These are phyloP conservation scores for Microtus richardsoni DNA, from an alignment of 2,113 vertebrate genomes.

Conservation along the genomic window DNA sequence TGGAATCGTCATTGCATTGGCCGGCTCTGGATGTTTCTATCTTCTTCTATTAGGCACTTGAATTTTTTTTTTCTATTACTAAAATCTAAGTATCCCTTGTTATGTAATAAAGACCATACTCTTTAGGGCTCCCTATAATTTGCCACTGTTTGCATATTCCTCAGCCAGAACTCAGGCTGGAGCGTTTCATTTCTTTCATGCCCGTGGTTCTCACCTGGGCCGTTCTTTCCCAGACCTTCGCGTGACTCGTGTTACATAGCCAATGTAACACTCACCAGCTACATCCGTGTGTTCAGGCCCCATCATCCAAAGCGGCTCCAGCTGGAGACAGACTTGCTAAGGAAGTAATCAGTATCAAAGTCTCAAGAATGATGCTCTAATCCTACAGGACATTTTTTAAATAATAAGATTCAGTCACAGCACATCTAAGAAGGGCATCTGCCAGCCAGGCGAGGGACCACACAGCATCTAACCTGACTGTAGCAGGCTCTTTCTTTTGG, in stretches of 20 bases:
- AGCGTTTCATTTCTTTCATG: neutral
- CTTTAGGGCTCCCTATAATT: neutral
- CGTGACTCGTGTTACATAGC: neutral
- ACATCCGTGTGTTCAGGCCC: neutral
- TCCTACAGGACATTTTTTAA: neutral
- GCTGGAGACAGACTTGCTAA: neutral
- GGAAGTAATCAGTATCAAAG: neutral
- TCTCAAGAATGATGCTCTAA: neutral
- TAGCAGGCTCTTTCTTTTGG: too few relatives aligned
- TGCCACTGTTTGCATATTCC: neutral
- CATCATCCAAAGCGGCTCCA: neutral
- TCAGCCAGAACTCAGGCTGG: neutral
- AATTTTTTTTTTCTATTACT: neutral
- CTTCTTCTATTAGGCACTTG: slow-evolving; percentile 15
- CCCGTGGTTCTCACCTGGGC: neutral
- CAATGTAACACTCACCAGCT: neutral
- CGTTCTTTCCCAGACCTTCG: neutral
- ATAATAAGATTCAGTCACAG: neutral
- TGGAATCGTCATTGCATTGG: neutral
- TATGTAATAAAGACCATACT: neutral
- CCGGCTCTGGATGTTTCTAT: neutral
- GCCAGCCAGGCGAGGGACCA: too few relatives aligned
- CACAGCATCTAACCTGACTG: too few relatives aligned
- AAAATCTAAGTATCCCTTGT: slow-evolving; percentile 31
- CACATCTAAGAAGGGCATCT: neutral